Evolutionary conservation across 2,113 vertebrate genomes (phyloP).

Genomic region (Pyxicephalus adspersus): DNA sequence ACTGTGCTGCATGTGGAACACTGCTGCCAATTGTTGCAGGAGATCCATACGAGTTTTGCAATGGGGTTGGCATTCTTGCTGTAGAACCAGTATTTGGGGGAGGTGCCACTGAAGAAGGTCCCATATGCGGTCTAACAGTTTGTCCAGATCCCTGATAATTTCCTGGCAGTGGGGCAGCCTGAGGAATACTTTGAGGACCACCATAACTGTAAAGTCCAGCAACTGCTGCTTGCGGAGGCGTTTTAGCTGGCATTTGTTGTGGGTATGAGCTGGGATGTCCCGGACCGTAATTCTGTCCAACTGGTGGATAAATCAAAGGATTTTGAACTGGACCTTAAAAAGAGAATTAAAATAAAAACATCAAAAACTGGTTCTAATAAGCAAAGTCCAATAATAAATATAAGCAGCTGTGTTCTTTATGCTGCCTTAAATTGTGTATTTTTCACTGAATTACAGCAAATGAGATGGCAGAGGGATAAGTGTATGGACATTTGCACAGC

Average conservation of each 20-base stretch:
- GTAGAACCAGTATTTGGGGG: slow-evolving; percentile 63
- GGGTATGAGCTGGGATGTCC: slow-evolving; percentile 71
- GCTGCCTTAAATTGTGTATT: too few species aligned
- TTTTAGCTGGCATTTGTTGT: slow-evolving; percentile 77
- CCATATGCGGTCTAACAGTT: slow-evolving; percentile 72
- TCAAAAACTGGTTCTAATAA: neutral
- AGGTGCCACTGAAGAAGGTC: slow-evolving; percentile 64
- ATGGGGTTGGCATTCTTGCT: slow-evolving; percentile 63
- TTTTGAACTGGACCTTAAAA: slow-evolving; percentile 86
- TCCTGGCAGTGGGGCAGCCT: slow-evolving; percentile 69
- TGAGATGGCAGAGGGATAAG: too few species aligned
- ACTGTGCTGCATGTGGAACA: slow-evolving; percentile 71
- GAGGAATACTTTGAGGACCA: slow-evolving; percentile 73
- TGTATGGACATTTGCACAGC: too few species aligned
- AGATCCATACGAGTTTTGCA: slow-evolving; percentile 73
- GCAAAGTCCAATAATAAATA: too few species aligned
- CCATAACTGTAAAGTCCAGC: slow-evolving; percentile 76
- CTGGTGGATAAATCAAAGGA: slow-evolving; percentile 73
- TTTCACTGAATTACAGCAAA: too few species aligned
- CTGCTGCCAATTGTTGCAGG: slow-evolving; percentile 72
- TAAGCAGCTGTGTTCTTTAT: too few species aligned
- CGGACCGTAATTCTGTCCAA: slow-evolving; percentile 73
- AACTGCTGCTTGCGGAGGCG: slow-evolving; percentile 67
- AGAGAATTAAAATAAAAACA: slow-evolving; percentile 12
- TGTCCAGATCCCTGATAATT: slow-evolving; percentile 77